A percentile compares a stretch with the other conserved stretches of the same genome.
phyloP scores from a whole-genome alignment of 2,888 invertebrate genomes.

The Emmelina monodactyla region DNA sequence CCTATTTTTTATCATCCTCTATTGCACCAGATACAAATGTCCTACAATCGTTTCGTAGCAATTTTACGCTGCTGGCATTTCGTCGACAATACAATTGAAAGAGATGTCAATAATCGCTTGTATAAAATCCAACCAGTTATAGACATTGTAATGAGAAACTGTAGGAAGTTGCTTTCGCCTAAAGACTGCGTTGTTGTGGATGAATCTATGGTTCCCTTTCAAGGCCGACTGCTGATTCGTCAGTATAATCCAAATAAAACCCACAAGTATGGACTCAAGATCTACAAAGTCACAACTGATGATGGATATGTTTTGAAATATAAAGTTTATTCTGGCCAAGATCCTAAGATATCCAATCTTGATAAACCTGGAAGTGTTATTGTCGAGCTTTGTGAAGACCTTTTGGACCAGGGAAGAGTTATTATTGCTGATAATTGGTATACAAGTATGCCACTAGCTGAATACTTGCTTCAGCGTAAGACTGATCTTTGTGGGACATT shows the following conservation, averaged over 20 bases:
- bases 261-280: conserved; percentile 14
- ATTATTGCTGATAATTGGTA: conserved; percentile 9
- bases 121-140: conserved; percentile 13
- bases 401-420: conserved; percentile 9
- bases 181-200: conserved; percentile 11
- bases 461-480: conserved; percentile 7
- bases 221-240: conserved; percentile 9
- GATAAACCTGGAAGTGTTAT: conserved; percentile 14
- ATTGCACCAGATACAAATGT: conserved; percentile 10
- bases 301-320: conserved; percentile 13
- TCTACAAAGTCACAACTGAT: conserved; percentile 12
- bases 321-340: conserved; percentile 12
- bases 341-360: conserved; percentile 10
- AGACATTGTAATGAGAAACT: conserved; percentile 11
- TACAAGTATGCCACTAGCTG: conserved; percentile 7
- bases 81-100: conserved; percentile 7
- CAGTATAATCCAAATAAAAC: conserved; percentile 15
- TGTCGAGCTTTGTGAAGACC: conserved; percentile 9
- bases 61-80: conserved; percentile 13
- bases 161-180: conserved; percentile 7
- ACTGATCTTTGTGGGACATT: conserved; percentile 9
- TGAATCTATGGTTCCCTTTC: conserved; percentile 15
- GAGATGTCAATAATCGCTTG: conserved; percentile 11
- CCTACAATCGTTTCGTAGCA: conserved; percentile 10
- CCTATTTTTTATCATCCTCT: conserved; percentile 11